Base-by-base conservation (phyloP, 1,140 invertebrate species). In the Globodera rostochiensis region DNA sequence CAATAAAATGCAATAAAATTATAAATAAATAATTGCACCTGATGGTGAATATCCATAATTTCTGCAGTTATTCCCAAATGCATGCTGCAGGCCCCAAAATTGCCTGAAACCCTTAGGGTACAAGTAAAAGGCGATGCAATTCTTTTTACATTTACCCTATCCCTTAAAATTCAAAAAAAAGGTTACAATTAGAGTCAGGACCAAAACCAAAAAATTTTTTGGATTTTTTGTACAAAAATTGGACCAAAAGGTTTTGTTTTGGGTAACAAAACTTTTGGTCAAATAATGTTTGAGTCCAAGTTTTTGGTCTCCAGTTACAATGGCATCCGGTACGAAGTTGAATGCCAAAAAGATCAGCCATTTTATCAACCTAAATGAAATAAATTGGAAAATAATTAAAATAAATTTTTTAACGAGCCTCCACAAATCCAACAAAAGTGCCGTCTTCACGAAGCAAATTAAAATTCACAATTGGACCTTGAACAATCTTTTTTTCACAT, bases 251-350 rank as follows among this genome's bases (percentile, higher is more conserved):
- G 0, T 25, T 25, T 25, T 25, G 25, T 25, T 25, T 25, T 25
- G 25, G 25, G 25, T 25, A 1, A 36, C 36, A 36, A 36, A 36
- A 36, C 36, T 36, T 25, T 25, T 36, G 36, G 1, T 36, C 25
- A 36, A 36, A 36, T 36, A 36, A 2, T 25, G 25, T 25, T 25
- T 25, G 1, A 25, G 36, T 36, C 36, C 36, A 36, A 36, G 36
- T 36, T 36, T 36, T 36, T 36, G 36, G 36, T 36, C 36, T 36
- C 36, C 3, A 36, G 57, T 13, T 64, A 64, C 97, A 98, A 89
- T 97, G 96, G 90, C 96, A 98, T 0, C 96, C 96, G 4, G 95
- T 96, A 84, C 96, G 92, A 21, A 98, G 88, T 86, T 94, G 93
- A 77, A 98, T 94, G 80, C 94, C 93, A 89, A 95, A 93, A 36